These are phyloP conservation scores for Rotaria socialis DNA, from an alignment of 2,888 invertebrate genomes.

Conservation along the genomic window DNA sequence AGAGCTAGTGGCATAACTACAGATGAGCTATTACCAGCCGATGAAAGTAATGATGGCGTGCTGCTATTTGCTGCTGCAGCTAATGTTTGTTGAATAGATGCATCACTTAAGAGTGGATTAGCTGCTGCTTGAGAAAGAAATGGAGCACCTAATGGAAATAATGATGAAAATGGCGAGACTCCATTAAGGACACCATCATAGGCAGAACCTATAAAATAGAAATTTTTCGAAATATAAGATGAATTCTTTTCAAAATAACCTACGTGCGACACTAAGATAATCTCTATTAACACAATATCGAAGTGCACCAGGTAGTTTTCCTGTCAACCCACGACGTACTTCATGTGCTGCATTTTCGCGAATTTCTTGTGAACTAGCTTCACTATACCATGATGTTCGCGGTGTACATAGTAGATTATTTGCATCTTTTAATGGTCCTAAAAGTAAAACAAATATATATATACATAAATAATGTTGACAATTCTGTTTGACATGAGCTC, in stretches of 20 bases:
- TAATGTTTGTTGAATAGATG: background rate
- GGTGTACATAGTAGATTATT: conserved; percentile 97
- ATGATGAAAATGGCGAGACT: conserved; percentile 7
- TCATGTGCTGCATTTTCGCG: conserved; percentile 96
- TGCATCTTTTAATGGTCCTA: conserved; percentile 87
- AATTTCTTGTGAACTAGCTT: conserved; percentile 92
- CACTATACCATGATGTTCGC: conserved; percentile 98
- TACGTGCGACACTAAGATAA: conserved; percentile 54
- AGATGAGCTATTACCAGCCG: background rate
- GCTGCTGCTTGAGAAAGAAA: conserved; percentile 9
- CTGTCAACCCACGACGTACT: conserved; percentile 94
- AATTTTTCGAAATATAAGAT: background rate
- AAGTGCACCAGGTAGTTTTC: conserved; percentile 93
- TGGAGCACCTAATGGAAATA: conserved; percentile 37
- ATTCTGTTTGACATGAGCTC: no score
- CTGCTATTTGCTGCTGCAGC: background rate
- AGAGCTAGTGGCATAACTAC: background rate
- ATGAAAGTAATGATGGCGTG: background rate
- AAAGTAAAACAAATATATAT: no score
- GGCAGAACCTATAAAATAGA: background rate
- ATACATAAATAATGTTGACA: no score
- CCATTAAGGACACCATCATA: conserved; percentile 19
- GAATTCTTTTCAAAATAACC: background rate
- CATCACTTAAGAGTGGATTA: background rate
- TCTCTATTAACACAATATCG: conserved; percentile 99